Base-by-base conservation (phyloP, 2,113 vertebrate genomes). In the Sinocyclocheilus anshuiensis region DNA sequence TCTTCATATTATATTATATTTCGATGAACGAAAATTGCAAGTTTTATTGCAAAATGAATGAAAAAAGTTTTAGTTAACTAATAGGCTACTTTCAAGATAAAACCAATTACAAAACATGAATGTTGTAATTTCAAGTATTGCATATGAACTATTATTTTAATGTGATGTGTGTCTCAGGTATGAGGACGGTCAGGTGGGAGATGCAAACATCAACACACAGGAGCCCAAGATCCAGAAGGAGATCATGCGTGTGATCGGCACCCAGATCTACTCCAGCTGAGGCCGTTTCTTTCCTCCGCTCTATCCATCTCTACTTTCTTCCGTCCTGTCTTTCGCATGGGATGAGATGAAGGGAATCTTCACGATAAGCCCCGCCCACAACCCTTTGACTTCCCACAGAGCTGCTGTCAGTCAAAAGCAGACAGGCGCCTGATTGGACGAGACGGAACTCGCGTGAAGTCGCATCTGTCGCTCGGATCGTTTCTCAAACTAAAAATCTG, bases 131-230 rank as follows among this genome's bases (percentile, higher is more conserved):
- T 53, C 1, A 15, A 50, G 12, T 48, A 4, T 48, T 48, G 11
- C 3, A 13, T 50, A 13, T 29, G 63, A 65, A 26, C 2, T 61
- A 11, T 61, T 59, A 20, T 59, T 59, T n/a, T 6, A 26, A 6
- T 33, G 67, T 10, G 16, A 9, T 18, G 12, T 50, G 39, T 90
- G 84, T 81, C 89, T 78, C 95, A 99, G 98, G 94, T 99, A 99
- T 4, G 98, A 99, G 91, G 98, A 99, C 9, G 98, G 98, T 84
- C 98, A 99, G 92, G 98, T 99, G 89, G 98, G 98, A 93, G 98
- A 99, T 2, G 98, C 98, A 90, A 99, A 99, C 94, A 99, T 99
- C 93, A 99, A 99, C 95, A 99, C 98, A 95, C 98, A 99, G 96
- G 98, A 99, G 95, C 98, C 98, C 89, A 99, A 99, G 93, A 98